Conservation (phyloP, 2,113 vertebrate species). For the Fregata magnificens region DNA sequence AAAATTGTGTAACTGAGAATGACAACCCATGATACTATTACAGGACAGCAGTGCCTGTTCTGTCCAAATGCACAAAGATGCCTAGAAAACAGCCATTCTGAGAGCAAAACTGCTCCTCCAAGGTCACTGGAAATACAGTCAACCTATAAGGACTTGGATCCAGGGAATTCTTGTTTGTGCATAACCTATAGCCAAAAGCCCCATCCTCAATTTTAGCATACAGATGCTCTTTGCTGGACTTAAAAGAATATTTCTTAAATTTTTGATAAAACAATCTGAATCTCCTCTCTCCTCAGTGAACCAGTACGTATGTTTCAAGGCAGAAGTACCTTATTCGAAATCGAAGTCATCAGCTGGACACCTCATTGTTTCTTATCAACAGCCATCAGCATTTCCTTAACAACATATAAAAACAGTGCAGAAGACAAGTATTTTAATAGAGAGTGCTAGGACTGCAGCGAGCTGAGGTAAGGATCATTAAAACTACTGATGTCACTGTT, state of each 20-base stretch:
- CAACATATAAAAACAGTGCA: conserved; percentile 34
- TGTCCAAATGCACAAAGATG: not conserved
- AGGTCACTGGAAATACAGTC: not conserved
- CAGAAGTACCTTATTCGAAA: not conserved
- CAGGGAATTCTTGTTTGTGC: not conserved
- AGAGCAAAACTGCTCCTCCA: not conserved
- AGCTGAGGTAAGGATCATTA: conserved; percentile 75
- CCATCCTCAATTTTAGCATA: not conserved
- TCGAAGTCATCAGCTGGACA: conserved; percentile 17
- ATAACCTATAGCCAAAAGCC: not conserved
- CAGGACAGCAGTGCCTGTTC: not conserved
- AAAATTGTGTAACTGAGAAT: accelerated
- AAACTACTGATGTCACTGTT: conserved; percentile 77
- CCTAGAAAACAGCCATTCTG: not conserved
- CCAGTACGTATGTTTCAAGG: not conserved
- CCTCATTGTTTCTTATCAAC: conserved; percentile 63
- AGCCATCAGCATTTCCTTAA: conserved; percentile 70
- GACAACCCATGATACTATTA: not conserved
- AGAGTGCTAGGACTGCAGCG: not conserved
- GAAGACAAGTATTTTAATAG: conserved; percentile 31
- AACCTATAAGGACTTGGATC: not conserved
- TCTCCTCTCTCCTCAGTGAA: not conserved
- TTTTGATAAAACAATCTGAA: not conserved
- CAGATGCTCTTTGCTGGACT: not conserved
- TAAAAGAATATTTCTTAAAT: not conserved